phyloP scores from a whole-genome alignment of 1,140 invertebrate genomes.

The Bombus breviceps region DNA sequence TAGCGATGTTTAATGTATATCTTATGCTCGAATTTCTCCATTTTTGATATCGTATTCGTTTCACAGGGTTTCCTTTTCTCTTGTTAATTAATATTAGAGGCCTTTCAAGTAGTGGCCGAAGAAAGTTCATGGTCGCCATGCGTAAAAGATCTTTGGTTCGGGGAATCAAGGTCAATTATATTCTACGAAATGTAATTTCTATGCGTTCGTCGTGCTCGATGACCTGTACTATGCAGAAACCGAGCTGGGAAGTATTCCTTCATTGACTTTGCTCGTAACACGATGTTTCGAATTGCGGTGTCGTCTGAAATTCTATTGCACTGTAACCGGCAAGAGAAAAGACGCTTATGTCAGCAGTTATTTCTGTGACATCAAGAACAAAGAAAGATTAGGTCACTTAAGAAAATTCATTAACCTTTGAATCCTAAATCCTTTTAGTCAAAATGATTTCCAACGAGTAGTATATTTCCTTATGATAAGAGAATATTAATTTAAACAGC shows the following conservation, averaged over 20 bases:
- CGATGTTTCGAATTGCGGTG: background rate
- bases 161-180: slow-evolving; percentile 39
- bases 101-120: background rate
- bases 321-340: background rate
- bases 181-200: slow-evolving; percentile 32
- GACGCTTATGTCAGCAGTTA: slow-evolving; percentile 2
- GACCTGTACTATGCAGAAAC: slow-evolving; percentile 1
- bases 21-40: background rate
- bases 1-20: background rate
- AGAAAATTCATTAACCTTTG: background rate
- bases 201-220: slow-evolving; percentile 23
- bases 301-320: background rate
- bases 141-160: slow-evolving; percentile 9
- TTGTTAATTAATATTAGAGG: slow-evolving; percentile 8
- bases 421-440: too few relatives aligned
- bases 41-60: background rate
- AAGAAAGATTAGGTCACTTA: background rate
- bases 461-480: too few relatives aligned
- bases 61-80: background rate
- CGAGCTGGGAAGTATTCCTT: background rate
- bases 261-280: background rate
- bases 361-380: background rate
- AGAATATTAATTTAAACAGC: too few relatives aligned
- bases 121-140: slow-evolving; percentile 26
- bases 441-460: too few relatives aligned